phyloP scores from a whole-genome alignment of 2,113 vertebrate species.

The Calidris pugnax region DNA sequence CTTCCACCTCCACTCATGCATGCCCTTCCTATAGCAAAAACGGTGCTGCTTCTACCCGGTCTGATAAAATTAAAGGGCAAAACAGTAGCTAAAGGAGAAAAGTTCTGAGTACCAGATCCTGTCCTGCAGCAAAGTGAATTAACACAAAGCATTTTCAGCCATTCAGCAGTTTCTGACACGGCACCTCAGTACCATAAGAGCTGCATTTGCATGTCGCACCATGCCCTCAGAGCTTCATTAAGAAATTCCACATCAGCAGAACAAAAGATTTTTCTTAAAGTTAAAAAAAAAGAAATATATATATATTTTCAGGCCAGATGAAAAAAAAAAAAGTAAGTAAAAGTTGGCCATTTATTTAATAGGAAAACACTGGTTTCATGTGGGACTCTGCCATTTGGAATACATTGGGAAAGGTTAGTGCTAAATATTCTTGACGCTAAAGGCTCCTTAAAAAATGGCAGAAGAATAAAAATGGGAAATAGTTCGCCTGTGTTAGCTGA shows the following conservation, averaged over 20 bases:
- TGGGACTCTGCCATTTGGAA: not conserved
- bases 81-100: not conserved
- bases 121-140: not conserved
- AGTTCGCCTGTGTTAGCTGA: not conserved
- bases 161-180: not conserved
- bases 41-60: not conserved
- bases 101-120: not conserved
- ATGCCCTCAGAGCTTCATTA: not conserved
- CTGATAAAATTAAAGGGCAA: not conserved
- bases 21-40: too few species aligned
- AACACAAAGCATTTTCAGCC: not conserved
- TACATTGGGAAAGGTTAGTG: not conserved
- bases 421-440: not conserved
- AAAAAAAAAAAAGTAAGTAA: not conserved
- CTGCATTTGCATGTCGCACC: not conserved
- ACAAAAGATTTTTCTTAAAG: not conserved
- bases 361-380: not conserved
- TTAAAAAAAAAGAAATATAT: not conserved
- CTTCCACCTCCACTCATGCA: not conserved
- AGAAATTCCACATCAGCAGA: slow-evolving; percentile 39
- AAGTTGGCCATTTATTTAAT: not conserved
- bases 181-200: not conserved
- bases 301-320: not conserved
- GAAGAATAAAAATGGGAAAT: not conserved
- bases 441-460: not conserved